Conservation (phyloP, 2,888 invertebrate species). For the Sphaeridia pumilis region DNA sequence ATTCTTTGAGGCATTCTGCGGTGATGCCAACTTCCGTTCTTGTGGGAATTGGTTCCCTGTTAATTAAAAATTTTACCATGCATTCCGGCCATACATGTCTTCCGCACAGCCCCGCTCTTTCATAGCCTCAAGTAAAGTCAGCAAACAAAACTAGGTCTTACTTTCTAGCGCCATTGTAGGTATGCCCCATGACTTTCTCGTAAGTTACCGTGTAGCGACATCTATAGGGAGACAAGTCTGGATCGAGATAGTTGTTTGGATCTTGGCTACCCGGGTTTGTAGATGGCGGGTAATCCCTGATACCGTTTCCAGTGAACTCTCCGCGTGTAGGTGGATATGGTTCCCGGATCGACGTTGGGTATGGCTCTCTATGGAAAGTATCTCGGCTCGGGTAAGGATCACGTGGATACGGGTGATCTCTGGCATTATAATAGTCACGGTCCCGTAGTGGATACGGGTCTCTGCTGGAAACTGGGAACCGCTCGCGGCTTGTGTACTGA, state of each 20-base stretch:
- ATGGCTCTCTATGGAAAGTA: conserved; percentile 22
- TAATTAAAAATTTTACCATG: too few relatives aligned
- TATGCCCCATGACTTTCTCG: conserved; percentile 40
- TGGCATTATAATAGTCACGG: conserved; percentile 30
- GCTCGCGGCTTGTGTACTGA: conserved; percentile 22
- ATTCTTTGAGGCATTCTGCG: conserved; percentile 39
- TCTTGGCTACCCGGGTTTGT: conserved; percentile 25
- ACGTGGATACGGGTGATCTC: conserved; percentile 27
- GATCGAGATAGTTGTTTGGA: conserved; percentile 33
- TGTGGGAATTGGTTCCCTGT: conserved; percentile 38
- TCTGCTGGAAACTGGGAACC: conserved; percentile 27
- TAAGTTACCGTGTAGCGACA: conserved; percentile 39
- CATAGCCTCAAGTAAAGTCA: background rate
- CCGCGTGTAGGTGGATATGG: conserved; percentile 23
- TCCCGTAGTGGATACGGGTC: conserved; percentile 31
- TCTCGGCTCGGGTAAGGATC: conserved; percentile 33
- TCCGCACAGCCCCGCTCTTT: too few relatives aligned
- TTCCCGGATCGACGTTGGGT: conserved; percentile 19
- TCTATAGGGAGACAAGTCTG: conserved; percentile 36
- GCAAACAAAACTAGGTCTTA: conserved; percentile 22
- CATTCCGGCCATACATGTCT: too few relatives aligned
- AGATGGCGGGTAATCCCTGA: conserved; percentile 23
- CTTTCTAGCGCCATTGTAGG: conserved; percentile 38
- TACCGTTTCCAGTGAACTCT: conserved; percentile 6
- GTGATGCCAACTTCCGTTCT: conserved; percentile 39